A percentile compares a stretch with the other conserved stretches of the same genome.
These are phyloP conservation scores for Andrena dorsata DNA, from an alignment of 2,888 invertebrate genomes.

Conservation along the genomic window DNA sequence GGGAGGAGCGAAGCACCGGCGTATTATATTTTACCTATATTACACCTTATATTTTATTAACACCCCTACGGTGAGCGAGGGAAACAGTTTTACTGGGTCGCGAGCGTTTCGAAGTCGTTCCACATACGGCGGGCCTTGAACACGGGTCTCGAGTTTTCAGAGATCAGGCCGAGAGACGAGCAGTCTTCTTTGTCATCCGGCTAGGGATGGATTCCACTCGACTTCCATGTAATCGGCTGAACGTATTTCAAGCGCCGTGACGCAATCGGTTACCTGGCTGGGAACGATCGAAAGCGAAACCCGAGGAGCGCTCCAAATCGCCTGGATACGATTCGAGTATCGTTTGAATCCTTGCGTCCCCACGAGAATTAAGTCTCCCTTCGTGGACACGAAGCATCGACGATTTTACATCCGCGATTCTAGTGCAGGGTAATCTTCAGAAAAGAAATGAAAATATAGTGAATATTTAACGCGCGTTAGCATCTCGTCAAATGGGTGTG, in stretches of 20 bases:
- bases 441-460: too few species aligned
- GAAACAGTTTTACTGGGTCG: slow-evolving; percentile 23
- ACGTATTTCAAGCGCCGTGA: slow-evolving; percentile 63
- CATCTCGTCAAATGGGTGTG: too few species aligned
- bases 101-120: slow-evolving; percentile 16
- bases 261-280: slow-evolving; percentile 66
- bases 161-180: slow-evolving; percentile 30
- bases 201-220: slow-evolving; percentile 56
- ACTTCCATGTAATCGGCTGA: slow-evolving; percentile 59
- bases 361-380: slow-evolving; percentile 22
- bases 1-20: background rate
- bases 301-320: slow-evolving; percentile 11
- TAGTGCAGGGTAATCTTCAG: background rate
- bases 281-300: slow-evolving; percentile 40
- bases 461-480: too few species aligned
- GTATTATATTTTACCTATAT: background rate
- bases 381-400: background rate
- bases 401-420: background rate
- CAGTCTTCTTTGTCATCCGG: slow-evolving; percentile 63
- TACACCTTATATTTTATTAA: slow-evolving; percentile 31
- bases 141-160: slow-evolving; percentile 52
- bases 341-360: slow-evolving; percentile 14
- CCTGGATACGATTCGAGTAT: slow-evolving; percentile 15
- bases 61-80: background rate
- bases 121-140: slow-evolving; percentile 50